Base-by-base conservation (phyloP, 2,113 vertebrate genomes). In the Puma concolor region DNA sequence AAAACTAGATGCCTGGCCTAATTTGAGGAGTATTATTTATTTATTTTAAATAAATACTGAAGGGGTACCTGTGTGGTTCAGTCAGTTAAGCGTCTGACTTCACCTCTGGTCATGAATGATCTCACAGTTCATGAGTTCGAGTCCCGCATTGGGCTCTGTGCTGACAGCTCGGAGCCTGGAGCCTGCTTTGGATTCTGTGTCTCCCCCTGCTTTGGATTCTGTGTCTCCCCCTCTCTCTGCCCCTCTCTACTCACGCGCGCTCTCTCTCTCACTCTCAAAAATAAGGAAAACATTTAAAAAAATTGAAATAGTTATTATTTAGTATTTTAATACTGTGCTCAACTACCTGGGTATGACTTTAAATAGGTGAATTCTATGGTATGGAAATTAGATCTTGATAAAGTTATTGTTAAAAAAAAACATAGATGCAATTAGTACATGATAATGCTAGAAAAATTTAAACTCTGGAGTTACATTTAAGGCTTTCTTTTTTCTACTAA, bases 41-140 rank as follows among this genome's bases (percentile, higher is more conserved):
- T 88, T 92, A 92, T 67, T 66, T 88, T 69, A 88, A 50, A 29
- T 21, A 63, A 82, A 57, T 77, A 76, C 54, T 88, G 72, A n/a
- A 44, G 57, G 57, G 57, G 57, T 1, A 25, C 57, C 21, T 60
- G 57, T 7, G 57, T 60, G 21, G 57, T 8, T 23, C 57, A 60
- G 57, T 60, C 21, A 7, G 57, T 57, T 57, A 23, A 57, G 54
- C 16, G 2, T 57, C 54, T 23, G 54, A 57, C 19, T 57, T 57
- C 54, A 57, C 19, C 57, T 60, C 57, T 8, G 19, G 21, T 60
- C 57, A 23, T 60, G 57, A 60, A 23, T 60, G 57, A 60, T 60
- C 57, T 60, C 57, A 7, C 23, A 8, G 57, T 23, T 25, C 57
- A 2, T 60, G 57, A 21, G 57, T 23, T 23, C 6, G 8, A 60